A percentile compares a stretch with the other conserved stretches of the same genome.
phyloP scores from a whole-genome alignment of 2,888 invertebrate species.

The Habrosyne pyritoides region DNA sequence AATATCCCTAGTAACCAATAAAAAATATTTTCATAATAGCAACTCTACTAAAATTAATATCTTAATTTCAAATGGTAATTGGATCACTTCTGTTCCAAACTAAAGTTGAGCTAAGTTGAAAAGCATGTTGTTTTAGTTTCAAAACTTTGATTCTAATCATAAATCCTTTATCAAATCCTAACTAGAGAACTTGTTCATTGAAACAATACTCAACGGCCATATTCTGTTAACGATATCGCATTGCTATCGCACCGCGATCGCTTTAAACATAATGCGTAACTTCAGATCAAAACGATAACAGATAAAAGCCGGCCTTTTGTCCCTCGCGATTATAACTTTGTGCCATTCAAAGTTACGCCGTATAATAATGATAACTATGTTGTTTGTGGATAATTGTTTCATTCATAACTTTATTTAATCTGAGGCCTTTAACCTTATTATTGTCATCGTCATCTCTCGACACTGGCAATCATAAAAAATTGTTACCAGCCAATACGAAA shows the following conservation, averaged over 20 bases:
- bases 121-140: neutral
- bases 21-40: neutral
- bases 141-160: neutral
- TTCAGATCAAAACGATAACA: neutral
- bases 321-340: conserved; percentile 6
- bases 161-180: neutral
- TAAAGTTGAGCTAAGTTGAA: neutral
- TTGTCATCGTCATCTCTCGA: neutral
- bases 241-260: neutral
- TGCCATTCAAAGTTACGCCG: neutral
- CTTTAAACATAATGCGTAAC: neutral
- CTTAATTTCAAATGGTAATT: neutral
- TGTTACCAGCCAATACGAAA: neutral
- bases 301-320: conserved; percentile 7
- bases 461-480: neutral
- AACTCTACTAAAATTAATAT: neutral
- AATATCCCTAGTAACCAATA: no score
- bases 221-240: neutral
- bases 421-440: conserved; percentile 1
- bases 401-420: conserved; percentile 5
- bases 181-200: neutral
- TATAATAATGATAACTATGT: neutral
- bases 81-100: neutral
- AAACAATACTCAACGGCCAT: conserved; percentile 21
- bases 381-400: conserved; percentile 2